phyloP scores from a whole-genome alignment of 2,113 vertebrate species.

The Baryphthengus martii region DNA sequence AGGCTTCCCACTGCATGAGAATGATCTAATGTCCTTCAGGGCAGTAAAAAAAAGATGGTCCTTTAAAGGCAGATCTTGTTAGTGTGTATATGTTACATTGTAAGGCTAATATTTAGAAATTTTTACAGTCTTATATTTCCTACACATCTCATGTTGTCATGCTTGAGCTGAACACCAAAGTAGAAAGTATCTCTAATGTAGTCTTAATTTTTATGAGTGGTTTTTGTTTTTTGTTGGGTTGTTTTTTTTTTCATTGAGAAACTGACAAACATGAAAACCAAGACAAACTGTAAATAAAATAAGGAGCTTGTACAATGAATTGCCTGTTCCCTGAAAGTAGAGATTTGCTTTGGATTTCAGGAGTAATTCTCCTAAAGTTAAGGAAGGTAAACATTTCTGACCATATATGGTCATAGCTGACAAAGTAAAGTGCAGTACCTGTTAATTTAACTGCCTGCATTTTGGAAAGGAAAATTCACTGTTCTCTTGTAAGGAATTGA shows the following conservation, averaged over 20 bases:
- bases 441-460: background rate
- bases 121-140: background rate
- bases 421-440: background rate
- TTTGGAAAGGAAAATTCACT: background rate
- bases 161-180: background rate
- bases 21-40: background rate
- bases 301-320: background rate
- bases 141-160: background rate
- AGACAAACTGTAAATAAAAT: background rate
- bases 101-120: background rate
- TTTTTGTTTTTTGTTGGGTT: background rate
- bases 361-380: background rate
- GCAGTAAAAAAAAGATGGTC: background rate
- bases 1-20: background rate
- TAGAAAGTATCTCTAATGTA: background rate
- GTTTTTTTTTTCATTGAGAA: background rate
- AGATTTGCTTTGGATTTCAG: conserved; percentile 2
- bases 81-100: background rate
- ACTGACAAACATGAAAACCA: background rate
- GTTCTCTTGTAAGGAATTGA: background rate
- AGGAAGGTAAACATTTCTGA: background rate
- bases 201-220: background rate
- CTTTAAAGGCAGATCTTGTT: background rate
- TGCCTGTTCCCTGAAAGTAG: background rate
- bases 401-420: background rate